Conservation (phyloP, 2,888 invertebrate genomes). For the Oxyteleia sp. region DNA sequence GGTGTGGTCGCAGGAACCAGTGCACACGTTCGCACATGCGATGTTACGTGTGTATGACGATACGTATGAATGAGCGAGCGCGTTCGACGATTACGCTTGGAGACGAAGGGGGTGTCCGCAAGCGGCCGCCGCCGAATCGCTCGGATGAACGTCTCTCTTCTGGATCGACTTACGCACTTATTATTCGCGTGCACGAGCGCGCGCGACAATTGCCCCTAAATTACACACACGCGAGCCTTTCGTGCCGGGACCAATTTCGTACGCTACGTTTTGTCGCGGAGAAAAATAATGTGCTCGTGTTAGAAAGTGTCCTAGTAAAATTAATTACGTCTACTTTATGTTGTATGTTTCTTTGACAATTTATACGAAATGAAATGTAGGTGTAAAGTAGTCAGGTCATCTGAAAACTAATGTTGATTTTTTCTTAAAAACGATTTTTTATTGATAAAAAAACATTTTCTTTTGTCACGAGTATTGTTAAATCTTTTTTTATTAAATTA, state of each 20-base stretch:
- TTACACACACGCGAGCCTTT: conserved; percentile 58
- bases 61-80: conserved; percentile 59
- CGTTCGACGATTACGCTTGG: conserved; percentile 52
- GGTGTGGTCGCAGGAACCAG: conserved; percentile 38
- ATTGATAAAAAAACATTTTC: too few relatives aligned
- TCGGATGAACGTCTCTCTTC: conserved; percentile 67
- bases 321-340: too few relatives aligned
- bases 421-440: too few relatives aligned
- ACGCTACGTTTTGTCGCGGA: too few relatives aligned
- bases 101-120: conserved; percentile 69
- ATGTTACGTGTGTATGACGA: conserved; percentile 45
- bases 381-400: too few relatives aligned
- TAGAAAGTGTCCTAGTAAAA: too few relatives aligned
- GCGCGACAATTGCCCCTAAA: conserved; percentile 64
- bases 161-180: conserved; percentile 64
- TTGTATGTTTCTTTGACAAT: too few relatives aligned
- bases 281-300: too few relatives aligned
- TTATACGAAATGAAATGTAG: too few relatives aligned
- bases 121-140: conserved; percentile 33
- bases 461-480: too few relatives aligned
- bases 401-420: too few relatives aligned
- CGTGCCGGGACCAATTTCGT: conserved; percentile 45
- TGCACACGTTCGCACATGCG: conserved; percentile 45
- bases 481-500: too few relatives aligned
- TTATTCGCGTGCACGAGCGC: conserved; percentile 57